Percentiles rank a stretch among this genome's conserved stretches.
phyloP scores from a whole-genome alignment of 2,113 vertebrate genomes.

The Amphiprion ocellaris region DNA sequence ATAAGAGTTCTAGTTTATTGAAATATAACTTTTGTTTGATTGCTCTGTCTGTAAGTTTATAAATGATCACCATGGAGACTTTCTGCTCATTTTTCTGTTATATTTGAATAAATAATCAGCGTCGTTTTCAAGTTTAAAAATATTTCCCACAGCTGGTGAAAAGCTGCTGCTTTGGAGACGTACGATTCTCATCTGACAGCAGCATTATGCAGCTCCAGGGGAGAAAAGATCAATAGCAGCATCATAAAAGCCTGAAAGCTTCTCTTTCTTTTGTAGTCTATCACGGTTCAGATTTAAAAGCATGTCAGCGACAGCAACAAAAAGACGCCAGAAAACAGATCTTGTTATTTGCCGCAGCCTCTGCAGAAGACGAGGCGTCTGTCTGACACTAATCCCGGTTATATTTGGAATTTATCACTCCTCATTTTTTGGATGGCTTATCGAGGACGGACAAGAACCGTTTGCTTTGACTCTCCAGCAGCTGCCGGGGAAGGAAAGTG shows the following conservation, averaged over 20 bases:
- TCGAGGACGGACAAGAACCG: not conserved
- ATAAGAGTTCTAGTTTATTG: no score
- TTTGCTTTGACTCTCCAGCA: not conserved
- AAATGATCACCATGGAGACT: not conserved
- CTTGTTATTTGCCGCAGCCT: conserved; percentile 11
- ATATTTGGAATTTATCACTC: conserved; percentile 45
- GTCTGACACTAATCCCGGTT: conserved; percentile 35
- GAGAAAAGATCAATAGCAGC: conserved; percentile 57
- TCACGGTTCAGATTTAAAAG: conserved; percentile 39
- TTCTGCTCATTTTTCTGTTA: not conserved
- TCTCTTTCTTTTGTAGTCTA: conserved; percentile 46
- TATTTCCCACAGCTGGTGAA: conserved; percentile 5
- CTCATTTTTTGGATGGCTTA: not conserved
- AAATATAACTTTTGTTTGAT: not conserved
- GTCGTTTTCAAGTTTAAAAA: conserved; percentile 5
- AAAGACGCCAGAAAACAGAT: not conserved
- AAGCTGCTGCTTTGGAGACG: conserved; percentile 7
- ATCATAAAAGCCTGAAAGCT: conserved; percentile 48
- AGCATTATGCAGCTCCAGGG: conserved; percentile 22
- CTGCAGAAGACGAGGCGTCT: conserved; percentile 22
- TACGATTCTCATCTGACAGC: conserved; percentile 31
- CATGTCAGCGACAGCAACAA: conserved; percentile 7
- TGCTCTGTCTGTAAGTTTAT: not conserved
- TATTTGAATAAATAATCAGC: not conserved
- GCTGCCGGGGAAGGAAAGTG: not conserved